phyloP scores from a whole-genome alignment of 2,113 vertebrate species.

The Leuciscus idus region DNA sequence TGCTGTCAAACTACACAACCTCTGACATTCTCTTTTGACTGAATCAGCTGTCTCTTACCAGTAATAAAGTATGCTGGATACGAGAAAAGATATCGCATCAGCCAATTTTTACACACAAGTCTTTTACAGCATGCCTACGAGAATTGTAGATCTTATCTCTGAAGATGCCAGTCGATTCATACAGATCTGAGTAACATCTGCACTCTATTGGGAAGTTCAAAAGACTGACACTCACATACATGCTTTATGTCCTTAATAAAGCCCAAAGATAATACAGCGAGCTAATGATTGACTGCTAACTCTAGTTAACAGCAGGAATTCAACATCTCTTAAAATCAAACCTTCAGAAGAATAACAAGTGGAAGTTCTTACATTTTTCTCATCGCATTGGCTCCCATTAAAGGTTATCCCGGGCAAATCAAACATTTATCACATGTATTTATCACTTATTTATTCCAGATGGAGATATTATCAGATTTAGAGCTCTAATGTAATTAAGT shows the following conservation, averaged over 20 bases:
- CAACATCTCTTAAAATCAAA: constrained; percentile 2
- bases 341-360: neutral
- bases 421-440: constrained; percentile 64
- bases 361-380: constrained; percentile 12
- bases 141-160: constrained; percentile 54
- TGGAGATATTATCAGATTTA: constrained; percentile 61
- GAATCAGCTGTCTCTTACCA: constrained; percentile 64
- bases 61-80: constrained; percentile 51
- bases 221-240: constrained; percentile 47
- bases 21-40: constrained; percentile 44
- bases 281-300: constrained; percentile 50
- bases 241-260: constrained; percentile 50
- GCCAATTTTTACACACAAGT: constrained; percentile 58
- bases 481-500: constrained; percentile 64
- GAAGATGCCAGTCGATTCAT: constrained; percentile 36
- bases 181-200: constrained; percentile 49
- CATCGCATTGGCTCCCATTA: constrained; percentile 46
- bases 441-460: constrained; percentile 51
- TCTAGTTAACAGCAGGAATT: constrained; percentile 38
- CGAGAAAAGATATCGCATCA: constrained; percentile 20
- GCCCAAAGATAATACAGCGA: constrained; percentile 45
- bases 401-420: constrained; percentile 58
- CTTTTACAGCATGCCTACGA: constrained; percentile 45
- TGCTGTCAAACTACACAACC: constrained; percentile 46
- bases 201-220: constrained; percentile 51